Evolutionary conservation across 2,113 vertebrate genomes (phyloP).

Genomic region (Scomber colias): DNA sequence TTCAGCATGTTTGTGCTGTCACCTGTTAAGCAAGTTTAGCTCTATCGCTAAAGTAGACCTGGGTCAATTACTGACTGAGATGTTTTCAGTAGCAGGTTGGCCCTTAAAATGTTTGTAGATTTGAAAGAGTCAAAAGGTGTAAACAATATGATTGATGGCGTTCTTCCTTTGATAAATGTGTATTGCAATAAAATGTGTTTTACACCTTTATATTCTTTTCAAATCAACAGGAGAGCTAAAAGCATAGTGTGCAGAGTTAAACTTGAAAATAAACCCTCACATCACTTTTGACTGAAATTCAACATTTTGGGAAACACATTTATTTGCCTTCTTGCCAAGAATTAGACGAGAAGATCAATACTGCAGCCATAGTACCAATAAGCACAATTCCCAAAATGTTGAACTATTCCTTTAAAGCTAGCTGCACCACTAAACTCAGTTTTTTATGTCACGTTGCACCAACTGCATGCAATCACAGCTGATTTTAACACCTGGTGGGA

Average conservation of each 20-base stretch:
- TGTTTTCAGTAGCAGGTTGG: background rate
- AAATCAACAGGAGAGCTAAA: background rate
- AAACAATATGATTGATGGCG: too few relatives aligned
- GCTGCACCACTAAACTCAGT: background rate
- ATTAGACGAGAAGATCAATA: background rate
- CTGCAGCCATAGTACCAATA: background rate
- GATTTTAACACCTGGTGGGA: background rate
- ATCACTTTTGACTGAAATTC: too few relatives aligned
- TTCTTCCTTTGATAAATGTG: too few relatives aligned
- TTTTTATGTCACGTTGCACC: background rate
- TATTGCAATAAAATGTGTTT: too few relatives aligned
- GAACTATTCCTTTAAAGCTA: background rate
- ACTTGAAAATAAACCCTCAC: slow-evolving; percentile 1
- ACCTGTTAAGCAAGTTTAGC: background rate
- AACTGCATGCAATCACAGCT: slow-evolving; percentile 21
- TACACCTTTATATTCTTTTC: too few relatives aligned
- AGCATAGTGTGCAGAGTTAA: background rate
- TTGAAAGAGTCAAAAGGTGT: too few relatives aligned
- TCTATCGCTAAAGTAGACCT: background rate
- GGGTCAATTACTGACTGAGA: background rate
- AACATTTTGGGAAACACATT: background rate
- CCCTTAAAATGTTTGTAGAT: background rate
- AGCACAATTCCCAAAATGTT: background rate
- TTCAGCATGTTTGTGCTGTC: background rate
- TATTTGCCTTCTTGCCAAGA: background rate